Conservation (phyloP, 2,888 invertebrate species). For the Idaea biselata region DNA sequence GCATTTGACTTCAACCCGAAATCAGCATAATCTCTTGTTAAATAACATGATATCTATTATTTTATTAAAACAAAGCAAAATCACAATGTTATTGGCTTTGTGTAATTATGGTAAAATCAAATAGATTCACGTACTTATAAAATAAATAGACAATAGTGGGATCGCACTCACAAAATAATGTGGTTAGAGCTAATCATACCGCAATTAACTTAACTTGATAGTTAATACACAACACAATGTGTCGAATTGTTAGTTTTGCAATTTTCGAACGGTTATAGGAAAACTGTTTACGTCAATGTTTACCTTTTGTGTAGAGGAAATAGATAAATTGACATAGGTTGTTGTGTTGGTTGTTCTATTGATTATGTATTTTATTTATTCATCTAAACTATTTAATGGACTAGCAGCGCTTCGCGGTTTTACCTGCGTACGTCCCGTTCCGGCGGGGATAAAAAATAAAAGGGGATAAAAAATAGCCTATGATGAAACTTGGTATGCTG, state of each 20-base stretch:
- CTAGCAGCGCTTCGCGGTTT: no score
- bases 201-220: constrained; percentile 17
- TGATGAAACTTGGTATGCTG: no score
- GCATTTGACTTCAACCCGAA: no score
- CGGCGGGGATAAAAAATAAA: no score
- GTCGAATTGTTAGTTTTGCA: constrained; percentile 14
- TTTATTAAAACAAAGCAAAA: no score
- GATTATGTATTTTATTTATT: no score
- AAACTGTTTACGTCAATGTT: neutral
- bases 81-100: neutral
- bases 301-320: neutral
- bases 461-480: no score
- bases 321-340: neutral
- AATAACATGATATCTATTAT: no score
- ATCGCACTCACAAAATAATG: constrained; percentile 19
- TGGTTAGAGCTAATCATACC: constrained; percentile 25
- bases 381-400: no score
- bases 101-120: neutral
- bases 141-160: neutral
- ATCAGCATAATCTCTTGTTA: no score
- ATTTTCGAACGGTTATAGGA: neutral
- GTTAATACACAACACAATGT: neutral
- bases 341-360: no score
- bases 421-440: no score
- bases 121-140: neutral